Evolutionary conservation across 2,797 vertebrate genomes (phyloP).

Genomic region (Myotis myotis): DNA sequence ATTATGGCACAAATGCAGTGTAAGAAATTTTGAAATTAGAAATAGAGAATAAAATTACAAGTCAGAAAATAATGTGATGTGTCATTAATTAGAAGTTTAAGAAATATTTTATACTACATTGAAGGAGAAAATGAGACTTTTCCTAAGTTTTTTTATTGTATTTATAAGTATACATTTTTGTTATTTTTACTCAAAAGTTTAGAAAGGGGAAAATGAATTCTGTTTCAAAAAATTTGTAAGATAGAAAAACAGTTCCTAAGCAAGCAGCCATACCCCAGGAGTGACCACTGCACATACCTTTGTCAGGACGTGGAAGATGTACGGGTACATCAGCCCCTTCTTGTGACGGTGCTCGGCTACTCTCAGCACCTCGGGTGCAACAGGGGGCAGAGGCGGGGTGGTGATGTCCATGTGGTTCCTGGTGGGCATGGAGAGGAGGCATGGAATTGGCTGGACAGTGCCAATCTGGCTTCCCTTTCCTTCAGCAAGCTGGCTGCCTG

Average conservation of each 20-base stretch:
- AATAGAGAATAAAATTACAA: constrained; percentile 44
- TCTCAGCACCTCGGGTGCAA: constrained; percentile 95
- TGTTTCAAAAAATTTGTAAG: neutral
- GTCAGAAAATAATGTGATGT: constrained; percentile 31
- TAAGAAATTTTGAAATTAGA: neutral
- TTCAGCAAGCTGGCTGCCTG: constrained; percentile 86
- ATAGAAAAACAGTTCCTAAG: neutral
- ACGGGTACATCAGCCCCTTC: constrained; percentile 97
- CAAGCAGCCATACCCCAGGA: neutral
- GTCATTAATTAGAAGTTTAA: constrained; percentile 12
- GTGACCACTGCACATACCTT: constrained; percentile 86
- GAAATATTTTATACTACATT: constrained; percentile 16
- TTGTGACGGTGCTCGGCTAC: constrained; percentile 97
- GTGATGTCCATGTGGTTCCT: constrained; percentile 99
- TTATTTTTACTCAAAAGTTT: constrained; percentile 17
- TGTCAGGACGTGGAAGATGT: constrained; percentile 95
- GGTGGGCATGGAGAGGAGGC: constrained; percentile 96
- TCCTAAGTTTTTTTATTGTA: neutral
- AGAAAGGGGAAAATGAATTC: neutral
- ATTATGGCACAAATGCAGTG: neutral
- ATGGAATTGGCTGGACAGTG: constrained; percentile 91
- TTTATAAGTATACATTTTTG: neutral
- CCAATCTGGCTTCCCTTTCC: constrained; percentile 86
- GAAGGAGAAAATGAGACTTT: constrained; percentile 15
- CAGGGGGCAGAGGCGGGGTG: constrained; percentile 92